phyloP scores from a whole-genome alignment of 2,113 vertebrate species.

The Oxyruncus cristatus region DNA sequence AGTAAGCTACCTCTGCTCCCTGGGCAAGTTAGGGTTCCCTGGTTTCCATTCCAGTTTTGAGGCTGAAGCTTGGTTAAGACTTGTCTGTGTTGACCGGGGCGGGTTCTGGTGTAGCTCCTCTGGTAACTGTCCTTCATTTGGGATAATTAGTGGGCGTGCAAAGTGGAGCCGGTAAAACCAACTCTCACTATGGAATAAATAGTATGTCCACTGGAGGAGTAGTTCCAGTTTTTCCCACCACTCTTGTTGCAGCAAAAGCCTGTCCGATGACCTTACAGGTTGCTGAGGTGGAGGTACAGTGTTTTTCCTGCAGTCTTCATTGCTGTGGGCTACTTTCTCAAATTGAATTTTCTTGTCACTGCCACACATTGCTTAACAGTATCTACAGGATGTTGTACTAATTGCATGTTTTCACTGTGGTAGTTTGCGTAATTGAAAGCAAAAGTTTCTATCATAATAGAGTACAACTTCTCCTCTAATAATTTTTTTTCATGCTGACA shows the following conservation, averaged over 20 bases:
- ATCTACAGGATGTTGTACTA: constrained; percentile 22
- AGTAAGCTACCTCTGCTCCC: neutral
- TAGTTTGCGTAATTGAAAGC: neutral
- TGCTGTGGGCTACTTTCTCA: neutral
- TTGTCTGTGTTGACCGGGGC: neutral
- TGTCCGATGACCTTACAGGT: neutral
- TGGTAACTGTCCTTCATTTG: neutral
- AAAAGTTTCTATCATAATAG: neutral
- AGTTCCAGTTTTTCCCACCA: neutral
- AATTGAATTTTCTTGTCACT: neutral
- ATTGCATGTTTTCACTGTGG: constrained; percentile 3
- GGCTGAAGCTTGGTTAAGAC: neutral
- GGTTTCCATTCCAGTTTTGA: neutral
- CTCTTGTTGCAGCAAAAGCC: neutral
- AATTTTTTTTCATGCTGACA: neutral
- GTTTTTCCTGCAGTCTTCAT: neutral
- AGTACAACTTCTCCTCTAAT: neutral
- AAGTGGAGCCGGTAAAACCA: neutral
- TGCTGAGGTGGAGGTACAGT: neutral
- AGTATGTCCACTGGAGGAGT: neutral
- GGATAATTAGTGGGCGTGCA: neutral
- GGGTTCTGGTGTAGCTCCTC: neutral
- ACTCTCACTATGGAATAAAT: neutral
- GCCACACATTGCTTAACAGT: neutral
- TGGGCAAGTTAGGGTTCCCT: neutral